Percentiles rank a stretch among this genome's conserved stretches.
These are phyloP conservation scores for Blennius ocellaris DNA, from an alignment of 2,113 vertebrate genomes.

Conservation along the genomic window DNA sequence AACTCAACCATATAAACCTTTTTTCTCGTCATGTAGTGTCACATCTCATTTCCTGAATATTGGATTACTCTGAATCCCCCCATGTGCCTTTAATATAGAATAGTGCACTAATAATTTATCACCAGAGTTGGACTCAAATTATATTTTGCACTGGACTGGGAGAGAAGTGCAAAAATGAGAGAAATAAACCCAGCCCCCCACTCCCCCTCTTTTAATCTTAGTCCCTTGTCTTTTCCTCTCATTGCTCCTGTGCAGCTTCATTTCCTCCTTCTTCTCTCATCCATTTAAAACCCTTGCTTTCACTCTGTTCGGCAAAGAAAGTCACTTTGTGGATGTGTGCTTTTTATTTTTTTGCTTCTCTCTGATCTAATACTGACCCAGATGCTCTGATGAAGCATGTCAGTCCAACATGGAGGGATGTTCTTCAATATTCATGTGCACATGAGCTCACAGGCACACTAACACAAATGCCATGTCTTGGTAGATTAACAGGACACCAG, in stretches of 20 bases:
- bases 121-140: constrained; percentile 55
- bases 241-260: constrained; percentile 31
- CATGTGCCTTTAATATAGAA: constrained; percentile 65
- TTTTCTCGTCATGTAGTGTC: constrained; percentile 53
- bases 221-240: constrained; percentile 51
- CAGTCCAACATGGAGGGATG: constrained; percentile 61
- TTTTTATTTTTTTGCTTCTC: neutral
- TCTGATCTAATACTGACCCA: constrained; percentile 71
- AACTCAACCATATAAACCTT: constrained; percentile 58
- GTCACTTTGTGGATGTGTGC: constrained; percentile 34
- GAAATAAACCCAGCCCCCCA: constrained; percentile 37
- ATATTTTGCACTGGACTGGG: constrained; percentile 21
- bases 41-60: constrained; percentile 57
- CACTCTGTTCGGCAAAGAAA: constrained; percentile 44
- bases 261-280: constrained; percentile 42
- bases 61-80: constrained; percentile 51
- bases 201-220: constrained; percentile 54
- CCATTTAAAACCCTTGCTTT: constrained; percentile 50
- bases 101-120: constrained; percentile 61
- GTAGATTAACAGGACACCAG: constrained; percentile 61
- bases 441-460: constrained; percentile 9
- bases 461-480: constrained; percentile 45
- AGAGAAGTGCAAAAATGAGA: constrained; percentile 41
- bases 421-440: constrained; percentile 62
- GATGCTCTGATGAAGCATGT: constrained; percentile 77